phyloP scores from a whole-genome alignment of 2,888 invertebrate genomes.

The Heliconius hortense region DNA sequence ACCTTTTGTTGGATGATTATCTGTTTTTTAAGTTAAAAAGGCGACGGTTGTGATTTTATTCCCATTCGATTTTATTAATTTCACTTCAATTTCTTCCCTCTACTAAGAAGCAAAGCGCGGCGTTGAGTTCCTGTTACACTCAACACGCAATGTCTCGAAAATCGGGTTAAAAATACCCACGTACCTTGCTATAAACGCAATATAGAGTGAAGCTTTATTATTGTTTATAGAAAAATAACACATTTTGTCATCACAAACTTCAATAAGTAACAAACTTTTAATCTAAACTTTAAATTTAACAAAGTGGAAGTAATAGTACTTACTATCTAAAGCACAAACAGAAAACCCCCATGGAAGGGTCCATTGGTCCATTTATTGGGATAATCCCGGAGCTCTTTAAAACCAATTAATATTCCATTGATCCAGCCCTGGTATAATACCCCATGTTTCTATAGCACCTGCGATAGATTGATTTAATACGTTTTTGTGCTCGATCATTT shows the following conservation, averaged over 20 bases:
- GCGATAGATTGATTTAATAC: conserved; percentile 46
- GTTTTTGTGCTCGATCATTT: conserved; percentile 40
- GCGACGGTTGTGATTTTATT: no score
- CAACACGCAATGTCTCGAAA: no score
- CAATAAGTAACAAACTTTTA: conserved; percentile 7
- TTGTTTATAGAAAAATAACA: no score
- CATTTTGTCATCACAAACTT: neutral
- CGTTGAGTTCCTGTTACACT: no score
- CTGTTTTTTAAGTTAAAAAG: neutral
- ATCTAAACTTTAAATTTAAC: neutral
- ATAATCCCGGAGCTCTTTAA: conserved; percentile 70
- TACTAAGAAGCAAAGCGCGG: no score
- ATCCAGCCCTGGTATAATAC: conserved; percentile 46
- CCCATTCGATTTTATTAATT: no score
- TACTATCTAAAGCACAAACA: conserved; percentile 24
- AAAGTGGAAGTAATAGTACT: conserved; percentile 9
- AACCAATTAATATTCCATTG: conserved; percentile 74
- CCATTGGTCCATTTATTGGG: conserved; percentile 61
- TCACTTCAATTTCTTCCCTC: no score
- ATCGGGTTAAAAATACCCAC: no score
- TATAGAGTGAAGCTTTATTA: no score
- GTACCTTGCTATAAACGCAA: no score
- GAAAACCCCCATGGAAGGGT: conserved; percentile 41
- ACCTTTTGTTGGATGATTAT: neutral
- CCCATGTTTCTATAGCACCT: conserved; percentile 45